Conservation (phyloP, 2,797 vertebrate species). For the Microchirus variegatus region DNA sequence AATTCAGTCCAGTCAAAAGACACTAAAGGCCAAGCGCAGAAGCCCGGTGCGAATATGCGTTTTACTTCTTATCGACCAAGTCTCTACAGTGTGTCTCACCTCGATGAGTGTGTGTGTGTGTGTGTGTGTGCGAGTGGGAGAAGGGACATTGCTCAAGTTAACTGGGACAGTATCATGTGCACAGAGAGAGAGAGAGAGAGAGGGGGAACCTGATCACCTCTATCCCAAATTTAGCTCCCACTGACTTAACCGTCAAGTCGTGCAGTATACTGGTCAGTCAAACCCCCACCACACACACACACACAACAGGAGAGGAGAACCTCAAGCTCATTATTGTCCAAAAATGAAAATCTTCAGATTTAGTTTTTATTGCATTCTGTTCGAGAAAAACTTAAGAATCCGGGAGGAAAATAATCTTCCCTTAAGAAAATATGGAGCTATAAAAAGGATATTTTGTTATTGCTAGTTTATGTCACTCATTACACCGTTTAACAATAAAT, state of each 20-base stretch:
- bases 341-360: too few relatives aligned
- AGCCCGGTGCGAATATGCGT: background rate
- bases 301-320: conserved; percentile 11
- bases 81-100: conserved; percentile 30
- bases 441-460: too few relatives aligned
- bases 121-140: conserved; percentile 55
- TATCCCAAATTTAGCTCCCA: conserved; percentile 82
- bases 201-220: conserved; percentile 80
- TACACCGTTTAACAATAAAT: too few relatives aligned
- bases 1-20: conserved; percentile 34
- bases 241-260: conserved; percentile 58
- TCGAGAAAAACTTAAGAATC: too few relatives aligned
- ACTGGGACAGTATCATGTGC: conserved; percentile 82
- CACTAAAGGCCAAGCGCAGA: conserved; percentile 1
- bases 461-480: too few relatives aligned
- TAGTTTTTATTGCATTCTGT: too few relatives aligned
- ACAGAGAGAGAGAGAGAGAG: conserved; percentile 62
- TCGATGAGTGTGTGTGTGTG: conserved; percentile 42
- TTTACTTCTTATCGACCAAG: conserved; percentile 14
- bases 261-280: conserved; percentile 51
- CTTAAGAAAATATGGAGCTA: too few relatives aligned
- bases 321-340: background rate
- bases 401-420: too few relatives aligned
- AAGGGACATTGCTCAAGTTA: conserved; percentile 72
- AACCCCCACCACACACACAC: conserved; percentile 52